Percentiles rank a stretch among this genome's conserved stretches.
Conservation (phyloP, 2,113 vertebrate species). For the Pogona vitticeps region DNA sequence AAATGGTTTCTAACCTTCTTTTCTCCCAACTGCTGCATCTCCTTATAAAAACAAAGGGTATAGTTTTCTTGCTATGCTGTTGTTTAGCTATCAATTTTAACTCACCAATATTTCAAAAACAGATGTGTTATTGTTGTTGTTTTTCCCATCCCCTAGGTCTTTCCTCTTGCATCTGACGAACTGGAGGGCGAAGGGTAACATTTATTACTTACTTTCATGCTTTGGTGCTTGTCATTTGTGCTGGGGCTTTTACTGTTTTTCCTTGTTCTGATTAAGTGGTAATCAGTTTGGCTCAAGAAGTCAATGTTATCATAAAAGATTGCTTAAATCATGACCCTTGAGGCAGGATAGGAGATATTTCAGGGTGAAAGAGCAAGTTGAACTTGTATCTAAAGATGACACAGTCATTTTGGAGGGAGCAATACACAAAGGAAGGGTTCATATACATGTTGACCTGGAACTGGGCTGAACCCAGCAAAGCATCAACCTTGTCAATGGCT, state of each 20-base stretch:
- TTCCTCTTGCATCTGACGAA: slow-evolving; percentile 86
- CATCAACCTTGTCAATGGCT: neutral
- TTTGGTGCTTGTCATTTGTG: neutral
- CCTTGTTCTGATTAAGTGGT: neutral
- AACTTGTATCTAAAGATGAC: too few relatives aligned
- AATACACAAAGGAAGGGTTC: neutral
- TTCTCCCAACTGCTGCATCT: too few relatives aligned
- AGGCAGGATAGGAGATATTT: neutral
- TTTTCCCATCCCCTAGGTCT: slow-evolving; percentile 71
- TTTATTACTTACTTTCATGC: neutral
- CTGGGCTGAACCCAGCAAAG: neutral
- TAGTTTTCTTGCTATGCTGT: neutral
- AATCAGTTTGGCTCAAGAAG: neutral
- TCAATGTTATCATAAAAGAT: neutral
- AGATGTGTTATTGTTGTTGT: slow-evolving; percentile 19
- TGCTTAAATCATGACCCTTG: neutral
- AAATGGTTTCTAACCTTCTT: neutral
- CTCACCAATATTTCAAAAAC: neutral
- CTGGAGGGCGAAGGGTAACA: slow-evolving; percentile 91
- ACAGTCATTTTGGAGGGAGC: neutral
- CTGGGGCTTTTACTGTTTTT: neutral
- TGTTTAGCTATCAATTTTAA: neutral
- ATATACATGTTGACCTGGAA: neutral
- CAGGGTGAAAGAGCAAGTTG: neutral
- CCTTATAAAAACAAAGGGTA: neutral